Evolutionary conservation across 2,888 invertebrate genomes (phyloP), one percentile per base, ranked within the genome.

Genomic region (Luffia ferchaultella): DNA sequence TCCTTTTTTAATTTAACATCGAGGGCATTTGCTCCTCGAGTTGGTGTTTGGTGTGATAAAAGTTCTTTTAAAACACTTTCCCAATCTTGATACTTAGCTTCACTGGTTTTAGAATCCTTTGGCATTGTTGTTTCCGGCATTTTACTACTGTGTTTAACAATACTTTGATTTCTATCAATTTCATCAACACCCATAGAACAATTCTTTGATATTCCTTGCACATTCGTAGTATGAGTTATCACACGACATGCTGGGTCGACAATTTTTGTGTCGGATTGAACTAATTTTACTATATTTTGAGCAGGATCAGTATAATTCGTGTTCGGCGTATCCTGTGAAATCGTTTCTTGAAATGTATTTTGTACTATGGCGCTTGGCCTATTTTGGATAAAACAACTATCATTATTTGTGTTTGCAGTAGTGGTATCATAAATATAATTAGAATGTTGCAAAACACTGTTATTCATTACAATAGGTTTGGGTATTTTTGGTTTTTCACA

Each of bases 21-120:
- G 2, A 76, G 61, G 1, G 76, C 76, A 50, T 70, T 73, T 0
- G 73, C 74, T 0, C 73, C 76, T 54, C 77, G 65, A 42, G 63
- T 67, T 1, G 77, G 77, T 2, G 83, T 82, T 55, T 76, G 82
- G 43, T 74, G 75, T 50, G 75, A 67, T 47, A 67, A 58, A 49
- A 83, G 55, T 45, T 67, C 75, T 54, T 75, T 64, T 67, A 82
- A 67, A 3, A 83, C 83, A 46, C 62, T 65, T 55, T 71, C 64
- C 80, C 80, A 80, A 55, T 78, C 74, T 49, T 62, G 60, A 45
- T 53, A n/a, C n/a, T n/a, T 53, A 7, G 49, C 50, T 12, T 20
- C 12, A n/a, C 53, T 51, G 51, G 12, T 30, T 30, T 30, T 30
- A 30, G 12, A 30, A 30, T 30, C 30, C 30, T 30, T 30, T 30